phyloP scores from a whole-genome alignment of 2,797 vertebrate genomes.

The Enteromius anoplus region DNA sequence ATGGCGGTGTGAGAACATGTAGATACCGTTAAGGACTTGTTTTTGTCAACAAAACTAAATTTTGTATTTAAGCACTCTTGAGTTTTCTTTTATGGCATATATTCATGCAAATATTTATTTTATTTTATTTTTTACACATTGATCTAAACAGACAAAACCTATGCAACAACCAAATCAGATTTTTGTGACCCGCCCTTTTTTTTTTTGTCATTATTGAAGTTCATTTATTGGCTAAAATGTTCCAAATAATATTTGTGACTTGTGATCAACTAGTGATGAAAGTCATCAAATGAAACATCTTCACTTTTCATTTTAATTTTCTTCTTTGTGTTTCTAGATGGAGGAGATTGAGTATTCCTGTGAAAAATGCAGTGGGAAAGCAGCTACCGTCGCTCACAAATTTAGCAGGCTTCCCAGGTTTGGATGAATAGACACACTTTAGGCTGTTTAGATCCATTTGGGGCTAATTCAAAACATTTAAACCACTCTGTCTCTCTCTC shows the following conservation, averaged over 20 bases:
- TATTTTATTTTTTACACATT: not conserved
- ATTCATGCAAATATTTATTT: not conserved
- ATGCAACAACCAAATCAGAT: not conserved
- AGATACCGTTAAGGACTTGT: not conserved
- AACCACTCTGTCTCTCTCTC: not conserved
- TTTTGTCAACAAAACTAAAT: too few species aligned
- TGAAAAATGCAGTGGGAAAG: constrained; percentile 95
- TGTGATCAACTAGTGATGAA: not conserved
- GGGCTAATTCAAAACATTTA: too few species aligned
- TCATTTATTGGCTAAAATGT: not conserved
- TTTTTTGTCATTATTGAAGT: not conserved
- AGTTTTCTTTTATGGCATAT: too few species aligned
- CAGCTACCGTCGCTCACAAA: constrained; percentile 92
- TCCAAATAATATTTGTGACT: not conserved
- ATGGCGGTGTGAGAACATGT: not conserved
- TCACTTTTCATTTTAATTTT: not conserved
- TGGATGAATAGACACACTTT: not conserved
- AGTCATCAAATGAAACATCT: not conserved
- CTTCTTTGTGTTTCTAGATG: constrained; percentile 76
- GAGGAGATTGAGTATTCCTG: constrained; percentile 99
- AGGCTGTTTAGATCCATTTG: not conserved
- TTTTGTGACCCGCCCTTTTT: not conserved
- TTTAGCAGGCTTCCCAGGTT: constrained; percentile 96
- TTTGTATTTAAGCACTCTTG: too few species aligned
- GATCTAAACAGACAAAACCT: not conserved